Evolutionary conservation across 2,888 invertebrate species (phyloP), one percentile per base, ranked within the genome.

Genomic region (Corbicula japonica): DNA sequence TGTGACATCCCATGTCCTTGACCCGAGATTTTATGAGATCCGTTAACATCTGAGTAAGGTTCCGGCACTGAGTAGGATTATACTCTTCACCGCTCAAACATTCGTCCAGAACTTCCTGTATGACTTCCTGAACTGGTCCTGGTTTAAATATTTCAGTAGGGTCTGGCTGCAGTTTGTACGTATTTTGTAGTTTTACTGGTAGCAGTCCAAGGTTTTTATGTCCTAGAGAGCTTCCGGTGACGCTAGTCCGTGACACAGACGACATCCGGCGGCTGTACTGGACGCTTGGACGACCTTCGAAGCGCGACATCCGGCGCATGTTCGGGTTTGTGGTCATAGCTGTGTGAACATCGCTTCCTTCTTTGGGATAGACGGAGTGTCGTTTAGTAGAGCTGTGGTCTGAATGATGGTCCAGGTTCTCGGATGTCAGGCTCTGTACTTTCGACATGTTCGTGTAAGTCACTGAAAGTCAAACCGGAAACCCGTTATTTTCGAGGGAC

Each of bases 21-120:
- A 92, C 88, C 50, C 90, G 84, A 28, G 72, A 83, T 71, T 91
- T 91, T 41, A 92, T 90, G 32, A 90, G 86, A 34, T 92, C 91
- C 0, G 91, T 85, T 62, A 92, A 78, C 76, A 87, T 89, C 76
- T 90, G 87, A 21, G 88, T 77, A 60, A 91, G 72, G 68, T 86
- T 86, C 21, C 86, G 78, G 75, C 91, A 88, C 38, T 89, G 85
- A n/a, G 86, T 85, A 21, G 88, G 83, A 63, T 90, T 89, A 76
- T 92, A 92, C 21, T 82, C 84, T 69, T 92, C 91, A 1, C 89
- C 90, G 30, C 87, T 87, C 32, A 92, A 83, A 58, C 89, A 91
- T 15, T 89, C 87, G 54, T 83, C 82, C 18, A 91, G 79, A 0
- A 91, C 86, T 5, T 83, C 79, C 32, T 86, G 80, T 65, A 92